These are phyloP conservation scores for Oscheius sp. DNA, from an alignment of 2,888 invertebrate species.

Conservation along the genomic window DNA sequence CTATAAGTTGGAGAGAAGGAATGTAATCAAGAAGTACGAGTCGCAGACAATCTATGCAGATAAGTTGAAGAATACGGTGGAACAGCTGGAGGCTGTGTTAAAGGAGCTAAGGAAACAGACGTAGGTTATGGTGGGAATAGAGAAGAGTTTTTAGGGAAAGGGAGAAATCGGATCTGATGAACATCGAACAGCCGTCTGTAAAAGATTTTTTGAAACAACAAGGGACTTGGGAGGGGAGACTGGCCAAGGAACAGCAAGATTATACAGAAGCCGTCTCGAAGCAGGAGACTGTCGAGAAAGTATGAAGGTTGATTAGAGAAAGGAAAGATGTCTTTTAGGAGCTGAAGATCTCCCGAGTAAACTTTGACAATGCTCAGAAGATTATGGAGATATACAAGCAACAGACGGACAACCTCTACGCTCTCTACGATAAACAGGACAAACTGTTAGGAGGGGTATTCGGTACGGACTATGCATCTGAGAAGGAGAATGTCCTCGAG, in stretches of 20 bases:
- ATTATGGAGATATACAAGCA: conserved; percentile 70
- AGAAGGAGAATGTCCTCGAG: conserved; percentile 74
- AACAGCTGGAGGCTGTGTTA: conserved; percentile 70
- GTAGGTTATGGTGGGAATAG: conserved; percentile 40
- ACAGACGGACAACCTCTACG: conserved; percentile 71
- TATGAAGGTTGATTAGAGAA: no score
- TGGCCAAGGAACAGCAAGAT: conserved; percentile 72
- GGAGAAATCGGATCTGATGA: conserved; percentile 72
- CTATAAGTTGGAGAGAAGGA: conserved; percentile 69
- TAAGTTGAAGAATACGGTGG: conserved; percentile 68
- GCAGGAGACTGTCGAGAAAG: conserved; percentile 72
- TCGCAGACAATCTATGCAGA: conserved; percentile 70
- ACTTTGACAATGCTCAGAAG: conserved; percentile 69
- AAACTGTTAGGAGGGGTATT: conserved; percentile 72
- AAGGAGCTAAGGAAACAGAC: conserved; percentile 70
- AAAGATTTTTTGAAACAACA: conserved; percentile 71
- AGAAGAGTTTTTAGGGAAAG: conserved; percentile 68
- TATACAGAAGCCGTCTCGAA: conserved; percentile 72
- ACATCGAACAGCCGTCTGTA: conserved; percentile 71
- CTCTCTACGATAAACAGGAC: conserved; percentile 73
- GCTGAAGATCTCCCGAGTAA: conserved; percentile 68
- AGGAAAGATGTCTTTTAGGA: no score
- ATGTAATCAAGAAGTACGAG: conserved; percentile 70
- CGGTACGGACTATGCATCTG: conserved; percentile 74
- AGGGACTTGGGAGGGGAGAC: conserved; percentile 69